Percentiles rank a stretch among this genome's conserved stretches.
Conservation (phyloP, 2,797 vertebrate species). For the Craterocephalus amniculus region DNA sequence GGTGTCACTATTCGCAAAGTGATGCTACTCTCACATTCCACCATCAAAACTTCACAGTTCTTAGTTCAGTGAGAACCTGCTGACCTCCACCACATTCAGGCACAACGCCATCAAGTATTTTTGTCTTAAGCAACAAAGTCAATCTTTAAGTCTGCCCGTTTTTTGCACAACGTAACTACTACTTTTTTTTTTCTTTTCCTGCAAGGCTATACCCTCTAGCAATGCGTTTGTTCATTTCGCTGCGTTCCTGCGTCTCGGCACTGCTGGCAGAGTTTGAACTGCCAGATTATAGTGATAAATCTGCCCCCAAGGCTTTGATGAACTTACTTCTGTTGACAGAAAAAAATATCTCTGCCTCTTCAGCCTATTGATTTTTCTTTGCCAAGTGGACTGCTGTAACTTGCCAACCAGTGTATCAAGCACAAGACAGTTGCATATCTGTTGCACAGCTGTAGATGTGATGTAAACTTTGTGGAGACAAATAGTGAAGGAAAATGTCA, state of each 20-base stretch:
- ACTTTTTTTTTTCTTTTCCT: constrained; percentile 2
- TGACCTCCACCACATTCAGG: constrained; percentile 3
- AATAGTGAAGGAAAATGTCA: constrained; percentile 5
- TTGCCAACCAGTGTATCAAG: constrained; percentile 15
- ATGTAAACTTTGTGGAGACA: constrained; percentile 28
- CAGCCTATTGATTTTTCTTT: constrained; percentile 22
- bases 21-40: constrained; percentile 32
- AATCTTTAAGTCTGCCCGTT: constrained; percentile 11
- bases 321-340: constrained; percentile 27
- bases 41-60: constrained; percentile 33
- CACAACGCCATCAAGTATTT: constrained; percentile 2
- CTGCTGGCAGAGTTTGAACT: constrained; percentile 36
- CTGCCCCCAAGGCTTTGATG: constrained; percentile 41
- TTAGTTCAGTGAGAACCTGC: constrained; percentile 19
- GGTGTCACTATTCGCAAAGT: constrained; percentile 54
- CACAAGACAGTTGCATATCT: not conserved
- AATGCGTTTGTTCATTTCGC: constrained; percentile 19
- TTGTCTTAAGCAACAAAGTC: not conserved
- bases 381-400: constrained; percentile 28
- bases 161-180: constrained; percentile 14
- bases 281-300: constrained; percentile 54
- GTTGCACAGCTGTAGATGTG: constrained; percentile 18
- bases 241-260: constrained; percentile 25
- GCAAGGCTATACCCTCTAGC: constrained; percentile 14
- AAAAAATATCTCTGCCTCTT: constrained; percentile 37